Evolutionary conservation across 2,797 vertebrate genomes (phyloP), one percentile per base, ranked within the genome.

Genomic region (Lithobates pipiens): DNA sequence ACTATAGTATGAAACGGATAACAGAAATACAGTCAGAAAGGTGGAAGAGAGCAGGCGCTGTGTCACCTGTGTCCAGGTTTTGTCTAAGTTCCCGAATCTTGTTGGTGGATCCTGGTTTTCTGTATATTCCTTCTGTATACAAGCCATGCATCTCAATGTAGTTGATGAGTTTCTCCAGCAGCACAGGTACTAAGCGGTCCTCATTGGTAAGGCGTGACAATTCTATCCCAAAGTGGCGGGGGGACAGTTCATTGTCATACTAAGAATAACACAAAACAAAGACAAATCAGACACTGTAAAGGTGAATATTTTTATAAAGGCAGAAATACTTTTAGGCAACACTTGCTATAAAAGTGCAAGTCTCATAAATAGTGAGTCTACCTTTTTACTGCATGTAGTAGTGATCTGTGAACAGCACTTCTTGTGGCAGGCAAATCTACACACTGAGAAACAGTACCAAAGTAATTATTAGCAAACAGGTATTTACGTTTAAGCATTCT

Each of bases 141-240:
- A 99, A 94, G 84, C 98, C 98, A 0, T 99, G 98, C 97, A 99
- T 99, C 92, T 99, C 98, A 0, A 99, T 99, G 91, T 99, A 99
- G 93, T 97, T 99, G 91, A 98, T 99, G 10, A 99, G 97, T 88
- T 99, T 99, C 93, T 99, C 98, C 84, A 98, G 97, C 44, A 99
- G 96, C 88, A 97, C 90, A 0, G 98, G 98, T 89, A 99, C 97
- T 0, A 96, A 94, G 80, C 97, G 92, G 89, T 99, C 98, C 50
- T 99, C 98, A 0, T 92, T 99, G 71, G 97, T 99, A 89, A 99
- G 93, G 65, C 97, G 97, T 15, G 97, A 96, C 77, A 99, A 93
- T 82, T 99, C 98, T 77, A 99, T 97, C 0, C 97, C 97, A 0
- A 99, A 99, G 84, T 99, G 98, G 83, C 97, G 96, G 1, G 97